Evolutionary conservation across 2,113 vertebrate genomes (phyloP), one percentile per base, ranked within the genome.

Genomic region (Psittacus erithacus): DNA sequence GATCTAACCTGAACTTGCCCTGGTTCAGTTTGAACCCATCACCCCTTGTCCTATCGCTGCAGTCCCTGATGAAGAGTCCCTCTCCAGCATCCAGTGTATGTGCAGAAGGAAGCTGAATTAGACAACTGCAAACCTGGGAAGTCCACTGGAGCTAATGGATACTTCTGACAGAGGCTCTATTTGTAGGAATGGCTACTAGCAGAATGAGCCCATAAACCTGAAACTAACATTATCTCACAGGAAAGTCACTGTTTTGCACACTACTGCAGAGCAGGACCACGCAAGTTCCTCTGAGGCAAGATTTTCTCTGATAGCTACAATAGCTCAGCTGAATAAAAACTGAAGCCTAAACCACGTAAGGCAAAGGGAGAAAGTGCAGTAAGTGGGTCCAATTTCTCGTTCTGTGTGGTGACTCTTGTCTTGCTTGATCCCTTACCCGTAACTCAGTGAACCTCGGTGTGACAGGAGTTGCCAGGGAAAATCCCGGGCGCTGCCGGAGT

Each of bases 401-500:
- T 92, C 69, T 69, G 62, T 41, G 49, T 41, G 74, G 57, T 68
- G 39, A 60, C 1, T 3, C 81, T 59, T 33, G 47, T 57, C 55
- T 63, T 64, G 33, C 64, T 90, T 84, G 64, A 74, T n/a, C 59
- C 52, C 11, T 92, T 74, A 78, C 90, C 68, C 3, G 0, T 90
- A 88, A 95, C 78, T 33, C 79, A 68, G 25, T 77, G 65, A 62
- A 52, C 17, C 11, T 83, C 41, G 1, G 0, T 7, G 7, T 76
- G 39, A 91, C 3, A 59, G 74, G 75, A 86, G 20, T 41, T 93
- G 90, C 65, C 64, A 77, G 93, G 92, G 92, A 88, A 96, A 96
- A 93, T 59, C 90, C 92, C 8, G 0, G 13, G 28, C 35, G 31
- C 87, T 82, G 67, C 70, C 74, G 87, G 86, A 88, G 29, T 84